Base-by-base conservation (phyloP, 2,113 vertebrate species). In the Xiphophorus hellerii region DNA sequence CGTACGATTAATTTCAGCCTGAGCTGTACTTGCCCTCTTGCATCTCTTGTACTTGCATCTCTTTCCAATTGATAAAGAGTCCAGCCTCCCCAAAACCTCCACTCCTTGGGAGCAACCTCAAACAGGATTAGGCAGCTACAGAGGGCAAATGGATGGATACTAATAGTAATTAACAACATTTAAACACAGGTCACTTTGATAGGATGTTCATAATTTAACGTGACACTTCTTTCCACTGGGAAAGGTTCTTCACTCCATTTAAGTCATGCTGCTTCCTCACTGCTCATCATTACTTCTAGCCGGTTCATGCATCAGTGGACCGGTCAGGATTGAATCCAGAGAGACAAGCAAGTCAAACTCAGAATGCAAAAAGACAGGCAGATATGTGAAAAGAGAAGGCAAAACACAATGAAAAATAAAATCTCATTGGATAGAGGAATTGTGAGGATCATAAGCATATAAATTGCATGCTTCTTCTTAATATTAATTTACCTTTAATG, bases 381-480 rank as follows among this genome's bases (percentile, higher is more conserved):
- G 58, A 27, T 14, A 28, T 11, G 7, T 12, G 25, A 28, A 61
- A 61, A 60, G 6, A n/a, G 58, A 27, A 27, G 20, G 11, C n/a
- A 60, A 60, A 14, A 42, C 13, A 42, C 39, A 14, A 42, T 42
- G 13, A 42, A 42, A 42, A 14, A 42, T 42, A 42, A 42, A 25
- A 60, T 25, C 20, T 10, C 58, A 60, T 3, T 60, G 58, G 22
- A 9, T 11, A 25, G 22, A 60, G 27, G 58, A 61, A 4, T 28
- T 61, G 27, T 28, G 11, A 61, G 3, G 13, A 5, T 4, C n/a
- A 11, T 13, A 77, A 30, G 66, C 39, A 76, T 66, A 69, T 80
- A 60, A 73, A 80, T 31, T 63, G 31, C 28, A 62, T 22, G 62
- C n/a, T 22, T 33, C 54, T 31, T 71, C 9, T 71, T 61, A 69